Evolutionary conservation across 2,113 vertebrate genomes (phyloP).

Genomic region (Pteropus alecto): DNA sequence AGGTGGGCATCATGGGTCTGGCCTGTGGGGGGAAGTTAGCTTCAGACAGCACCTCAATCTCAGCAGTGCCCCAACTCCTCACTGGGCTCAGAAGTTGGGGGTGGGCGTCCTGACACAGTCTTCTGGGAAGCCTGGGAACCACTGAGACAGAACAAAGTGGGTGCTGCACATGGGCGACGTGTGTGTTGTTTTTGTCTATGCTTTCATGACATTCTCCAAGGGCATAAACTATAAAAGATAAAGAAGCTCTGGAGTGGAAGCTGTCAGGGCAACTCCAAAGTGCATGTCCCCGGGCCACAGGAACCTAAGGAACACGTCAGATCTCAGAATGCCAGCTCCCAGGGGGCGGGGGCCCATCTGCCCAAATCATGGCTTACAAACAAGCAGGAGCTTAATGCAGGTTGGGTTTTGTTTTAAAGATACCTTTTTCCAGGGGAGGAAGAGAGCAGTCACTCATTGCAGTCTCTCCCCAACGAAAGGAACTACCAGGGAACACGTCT

Average conservation of each 20-base stretch:
- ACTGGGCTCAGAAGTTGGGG: neutral
- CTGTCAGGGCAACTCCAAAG: neutral
- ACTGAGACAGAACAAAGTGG: neutral
- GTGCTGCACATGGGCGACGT: neutral
- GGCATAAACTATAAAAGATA: neutral
- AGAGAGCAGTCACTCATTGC: neutral
- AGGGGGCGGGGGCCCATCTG: neutral
- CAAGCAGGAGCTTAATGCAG: neutral
- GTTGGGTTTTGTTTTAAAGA: neutral
- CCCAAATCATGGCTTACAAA: neutral
- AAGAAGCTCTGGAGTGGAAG: neutral
- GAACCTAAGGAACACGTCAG: fast-evolving
- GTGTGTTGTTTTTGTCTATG: neutral
- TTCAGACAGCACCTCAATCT: neutral
- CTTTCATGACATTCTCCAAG: neutral
- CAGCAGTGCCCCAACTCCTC: neutral
- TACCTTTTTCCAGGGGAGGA: neutral
- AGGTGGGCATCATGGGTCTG: neutral
- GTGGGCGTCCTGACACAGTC: neutral
- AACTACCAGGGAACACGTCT: fast-evolving
- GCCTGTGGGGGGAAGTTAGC: neutral
- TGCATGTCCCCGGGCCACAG: fast-evolving
- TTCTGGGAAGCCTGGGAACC: neutral
- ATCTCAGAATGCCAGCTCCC: neutral
- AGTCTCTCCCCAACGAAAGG: neutral